These are phyloP conservation scores for Chitala chitala DNA, from an alignment of 2,113 vertebrate genomes.

Conservation along the genomic window DNA sequence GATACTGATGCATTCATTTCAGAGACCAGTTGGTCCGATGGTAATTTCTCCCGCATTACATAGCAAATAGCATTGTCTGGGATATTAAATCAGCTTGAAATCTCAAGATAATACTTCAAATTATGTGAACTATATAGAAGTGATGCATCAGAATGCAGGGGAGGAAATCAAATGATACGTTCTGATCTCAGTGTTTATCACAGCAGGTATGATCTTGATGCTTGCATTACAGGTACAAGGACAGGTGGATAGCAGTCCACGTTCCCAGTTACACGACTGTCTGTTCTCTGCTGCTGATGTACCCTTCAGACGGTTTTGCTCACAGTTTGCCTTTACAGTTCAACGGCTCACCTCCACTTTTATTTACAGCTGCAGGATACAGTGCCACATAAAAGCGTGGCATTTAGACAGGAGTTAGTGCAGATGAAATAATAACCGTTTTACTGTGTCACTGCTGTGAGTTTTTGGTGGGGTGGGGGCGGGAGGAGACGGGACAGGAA, in stretches of 20 bases:
- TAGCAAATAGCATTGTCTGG: conserved; percentile 13
- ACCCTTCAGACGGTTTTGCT: neutral
- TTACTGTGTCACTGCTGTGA: too few species aligned
- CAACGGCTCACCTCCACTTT: neutral
- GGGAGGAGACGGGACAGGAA: too few species aligned
- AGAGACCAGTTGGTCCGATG: neutral
- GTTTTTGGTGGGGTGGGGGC: too few species aligned
- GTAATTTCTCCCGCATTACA: conserved; percentile 14
- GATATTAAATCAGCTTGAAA: neutral
- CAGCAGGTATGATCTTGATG: neutral
- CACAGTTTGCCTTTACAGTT: neutral
- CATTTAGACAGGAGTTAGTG: neutral
- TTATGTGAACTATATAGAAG: neutral
- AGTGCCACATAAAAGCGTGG: neutral
- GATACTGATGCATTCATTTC: conserved; percentile 7
- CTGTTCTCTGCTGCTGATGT: neutral
- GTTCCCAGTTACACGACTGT: neutral
- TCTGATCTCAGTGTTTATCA: neutral
- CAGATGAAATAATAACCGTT: neutral
- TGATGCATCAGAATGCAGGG: conserved; percentile 11
- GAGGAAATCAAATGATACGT: conserved; percentile 11
- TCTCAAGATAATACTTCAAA: conserved; percentile 4
- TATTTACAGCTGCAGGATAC: neutral
- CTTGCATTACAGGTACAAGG: neutral
- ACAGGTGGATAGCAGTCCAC: neutral